Conservation (phyloP, 2,888 invertebrate genomes). For the Napeogenes sylphis region DNA sequence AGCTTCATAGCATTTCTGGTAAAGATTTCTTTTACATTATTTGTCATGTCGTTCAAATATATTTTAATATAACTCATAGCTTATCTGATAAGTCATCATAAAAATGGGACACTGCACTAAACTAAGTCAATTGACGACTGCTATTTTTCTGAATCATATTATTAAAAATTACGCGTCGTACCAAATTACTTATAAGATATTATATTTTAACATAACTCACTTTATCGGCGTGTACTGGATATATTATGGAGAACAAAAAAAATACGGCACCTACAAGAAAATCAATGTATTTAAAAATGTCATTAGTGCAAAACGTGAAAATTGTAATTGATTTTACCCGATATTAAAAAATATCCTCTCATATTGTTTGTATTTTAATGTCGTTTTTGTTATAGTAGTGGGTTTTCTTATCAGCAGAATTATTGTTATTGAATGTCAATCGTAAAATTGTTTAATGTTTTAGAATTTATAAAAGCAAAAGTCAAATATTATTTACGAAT, state of each 20-base stretch:
- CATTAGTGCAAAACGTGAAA: background rate
- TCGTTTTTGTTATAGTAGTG: background rate
- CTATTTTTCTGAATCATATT: no score
- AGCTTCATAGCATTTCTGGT: conserved; percentile 56
- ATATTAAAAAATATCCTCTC: background rate
- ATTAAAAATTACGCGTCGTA: no score
- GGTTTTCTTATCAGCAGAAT: background rate
- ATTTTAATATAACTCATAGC: no score
- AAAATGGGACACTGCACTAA: no score
- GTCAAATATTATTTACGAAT: background rate
- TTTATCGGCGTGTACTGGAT: no score
- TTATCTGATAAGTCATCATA: no score
- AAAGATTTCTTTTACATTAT: conserved; percentile 2
- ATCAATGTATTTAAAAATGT: background rate
- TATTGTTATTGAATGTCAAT: background rate
- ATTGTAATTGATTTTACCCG: background rate
- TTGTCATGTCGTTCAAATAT: background rate
- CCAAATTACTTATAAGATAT: no score
- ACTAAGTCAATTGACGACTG: no score
- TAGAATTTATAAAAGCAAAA: background rate
- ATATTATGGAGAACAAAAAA: no score
- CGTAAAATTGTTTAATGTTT: background rate
- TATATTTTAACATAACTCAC: no score
- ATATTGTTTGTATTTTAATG: background rate
- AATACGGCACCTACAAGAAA: background rate